Evolutionary conservation across 2,113 vertebrate species (phyloP).

Genomic region (Hoplias malabaricus): DNA sequence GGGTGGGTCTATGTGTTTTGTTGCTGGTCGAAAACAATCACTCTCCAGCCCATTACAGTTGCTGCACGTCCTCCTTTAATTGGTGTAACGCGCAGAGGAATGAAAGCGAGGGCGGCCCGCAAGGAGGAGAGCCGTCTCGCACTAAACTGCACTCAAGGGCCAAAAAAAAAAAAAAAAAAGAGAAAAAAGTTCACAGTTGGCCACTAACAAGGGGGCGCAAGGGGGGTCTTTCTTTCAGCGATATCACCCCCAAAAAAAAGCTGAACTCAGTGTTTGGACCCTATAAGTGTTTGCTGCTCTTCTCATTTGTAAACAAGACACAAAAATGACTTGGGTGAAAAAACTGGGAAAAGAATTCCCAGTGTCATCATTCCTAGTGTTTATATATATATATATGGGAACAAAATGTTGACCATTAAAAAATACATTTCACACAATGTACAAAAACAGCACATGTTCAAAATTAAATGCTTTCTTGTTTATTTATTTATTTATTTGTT

Average conservation of each 20-base stretch:
- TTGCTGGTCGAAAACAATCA: slow-evolving; percentile 99
- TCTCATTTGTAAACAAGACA: slow-evolving; percentile 35
- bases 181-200: slow-evolving; percentile 83
- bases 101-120: slow-evolving; percentile 86
- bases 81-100: slow-evolving; percentile 91
- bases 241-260: slow-evolving; percentile 78
- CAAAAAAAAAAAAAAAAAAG: slow-evolving; percentile 43
- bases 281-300: slow-evolving; percentile 38
- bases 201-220: slow-evolving; percentile 85
- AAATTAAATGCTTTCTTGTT: too few species aligned
- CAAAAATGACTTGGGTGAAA: slow-evolving; percentile 8
- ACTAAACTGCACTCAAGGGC: slow-evolving; percentile 85
- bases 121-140: slow-evolving; percentile 88
- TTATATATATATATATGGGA: too few species aligned
- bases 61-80: slow-evolving; percentile 97
- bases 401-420: too few species aligned
- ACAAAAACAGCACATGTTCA: too few species aligned
- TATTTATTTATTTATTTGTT: too few species aligned
- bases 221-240: slow-evolving; percentile 81
- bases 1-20: slow-evolving; percentile 99
- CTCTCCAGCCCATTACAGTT: slow-evolving; percentile 97
- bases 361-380: too few species aligned
- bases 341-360: background rate
- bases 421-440: too few species aligned
- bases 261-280: slow-evolving; percentile 27